Base-by-base conservation (phyloP, 2,888 invertebrate species). In the Cerastoderma edule region DNA sequence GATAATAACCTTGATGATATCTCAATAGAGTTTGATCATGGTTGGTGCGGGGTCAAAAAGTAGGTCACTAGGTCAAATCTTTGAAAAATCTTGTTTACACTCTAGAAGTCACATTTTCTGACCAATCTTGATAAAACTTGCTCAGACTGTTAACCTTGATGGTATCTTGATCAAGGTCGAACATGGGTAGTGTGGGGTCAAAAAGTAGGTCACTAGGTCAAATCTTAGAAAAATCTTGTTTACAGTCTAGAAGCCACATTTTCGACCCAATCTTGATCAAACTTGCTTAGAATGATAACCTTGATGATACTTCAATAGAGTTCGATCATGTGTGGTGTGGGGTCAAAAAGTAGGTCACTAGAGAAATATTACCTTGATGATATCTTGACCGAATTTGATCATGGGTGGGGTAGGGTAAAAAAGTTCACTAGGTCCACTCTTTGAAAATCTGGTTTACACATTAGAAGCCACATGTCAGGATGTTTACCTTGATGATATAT, bases 191-290 rank as follows among this genome's bases (percentile, higher is more conserved):
- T n/a, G n/a, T 50, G 6, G 10, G 22, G n/a, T 50, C 8, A 50
- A 50, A 50, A 50, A 50, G n/a, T 13, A 50, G 50, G 50, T 50
- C 50, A 50, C 50, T n/a, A 50, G 50, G 50, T n/a, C 50, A 50
- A n/a, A n/a, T n/a, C n/a, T n/a, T n/a, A n/a, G n/a, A n/a, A n/a
- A n/a, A n/a, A n/a, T n/a, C n/a, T n/a, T n/a, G 50, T 50, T 8
- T 13, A 50, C n/a, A n/a, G n/a, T 50, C 50, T 50, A n/a, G 10
- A 50, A 22, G 50, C 50, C n/a, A n/a, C 50, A 50, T 50, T 50
- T 50, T 50, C n/a, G 22, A n/a, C n/a, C n/a, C n/a, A 22, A 50
- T 13, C 5, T 5, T 50, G 5, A 13, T 50, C n/a, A 50, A 50
- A 50, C 50, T 50, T 50, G 13, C n/a, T 50, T 22, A 50, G 8